Conservation (phyloP, 2,797 vertebrate species). For the Fistularia commersonii region DNA sequence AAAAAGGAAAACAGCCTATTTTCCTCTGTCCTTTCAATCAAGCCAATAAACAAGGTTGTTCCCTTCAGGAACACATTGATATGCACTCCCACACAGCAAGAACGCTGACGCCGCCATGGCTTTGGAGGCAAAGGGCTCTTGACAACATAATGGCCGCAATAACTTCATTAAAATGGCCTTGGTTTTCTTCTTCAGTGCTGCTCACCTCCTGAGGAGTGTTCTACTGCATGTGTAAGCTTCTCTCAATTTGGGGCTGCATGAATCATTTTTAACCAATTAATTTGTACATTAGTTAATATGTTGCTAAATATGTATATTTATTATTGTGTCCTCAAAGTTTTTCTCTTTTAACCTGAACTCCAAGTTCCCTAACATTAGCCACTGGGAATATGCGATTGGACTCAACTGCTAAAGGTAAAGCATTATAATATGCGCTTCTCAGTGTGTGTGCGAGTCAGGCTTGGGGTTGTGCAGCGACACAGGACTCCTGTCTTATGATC, state of each 20-base stretch:
- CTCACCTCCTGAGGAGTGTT: not conserved
- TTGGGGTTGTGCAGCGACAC: not conserved
- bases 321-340: not conserved
- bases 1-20: slow-evolving; percentile 28
- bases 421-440: not conserved
- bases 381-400: slow-evolving; percentile 1
- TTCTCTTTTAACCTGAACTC: not conserved
- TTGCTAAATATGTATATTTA: slow-evolving; percentile 1
- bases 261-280: slow-evolving; percentile 14
- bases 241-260: slow-evolving; percentile 7
- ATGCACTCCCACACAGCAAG: slow-evolving; percentile 36
- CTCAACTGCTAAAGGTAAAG: slow-evolving; percentile 8
- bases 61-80: slow-evolving; percentile 44
- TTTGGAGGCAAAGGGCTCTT: slow-evolving; percentile 31
- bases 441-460: not conserved
- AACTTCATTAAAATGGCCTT: slow-evolving; percentile 56
- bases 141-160: slow-evolving; percentile 54
- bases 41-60: slow-evolving; percentile 52
- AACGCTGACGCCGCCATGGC: slow-evolving; percentile 16
- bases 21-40: slow-evolving; percentile 49
- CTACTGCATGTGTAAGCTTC: slow-evolving; percentile 18
- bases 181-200: slow-evolving; percentile 10
- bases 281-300: slow-evolving; percentile 4
- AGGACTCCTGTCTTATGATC: slow-evolving; percentile 2
- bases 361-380: not conserved